These are phyloP conservation scores for Coelopa pilipes DNA, from an alignment of 2,888 invertebrate species.

Conservation along the genomic window DNA sequence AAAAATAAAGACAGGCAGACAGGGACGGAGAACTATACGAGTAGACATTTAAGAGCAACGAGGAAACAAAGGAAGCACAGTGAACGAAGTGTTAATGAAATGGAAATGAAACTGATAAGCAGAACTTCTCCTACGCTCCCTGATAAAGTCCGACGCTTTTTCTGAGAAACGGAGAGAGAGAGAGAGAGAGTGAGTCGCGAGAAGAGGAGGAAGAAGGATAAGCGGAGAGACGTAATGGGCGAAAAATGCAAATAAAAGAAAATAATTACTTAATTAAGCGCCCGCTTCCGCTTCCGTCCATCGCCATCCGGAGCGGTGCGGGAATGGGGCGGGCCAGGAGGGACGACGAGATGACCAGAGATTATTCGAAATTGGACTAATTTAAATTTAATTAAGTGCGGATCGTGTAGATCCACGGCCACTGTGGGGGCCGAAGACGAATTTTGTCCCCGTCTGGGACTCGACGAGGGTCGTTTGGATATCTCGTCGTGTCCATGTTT, in stretches of 20 bases:
- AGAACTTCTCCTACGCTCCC: neutral
- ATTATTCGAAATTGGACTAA: constrained; percentile 44
- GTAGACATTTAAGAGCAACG: neutral
- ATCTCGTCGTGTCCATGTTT: no score
- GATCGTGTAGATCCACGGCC: neutral
- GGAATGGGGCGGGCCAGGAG: neutral
- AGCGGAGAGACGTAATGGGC: constrained; percentile 15
- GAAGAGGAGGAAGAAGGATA: constrained; percentile 9
- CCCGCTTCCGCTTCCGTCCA: neutral
- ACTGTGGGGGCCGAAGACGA: no score
- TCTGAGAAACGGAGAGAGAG: neutral
- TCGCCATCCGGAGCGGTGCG: no score
- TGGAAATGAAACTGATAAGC: constrained; percentile 27
- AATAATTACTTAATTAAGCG: constrained; percentile 60
- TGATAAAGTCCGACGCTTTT: no score
- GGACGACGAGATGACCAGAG: constrained; percentile 30
- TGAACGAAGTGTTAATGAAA: constrained; percentile 22
- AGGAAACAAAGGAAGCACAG: neutral
- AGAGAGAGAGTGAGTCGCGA: constrained; percentile 5
- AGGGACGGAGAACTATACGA: neutral
- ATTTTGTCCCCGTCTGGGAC: no score
- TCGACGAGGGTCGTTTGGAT: no score
- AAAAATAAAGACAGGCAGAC: neutral
- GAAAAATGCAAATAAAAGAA: constrained; percentile 39
- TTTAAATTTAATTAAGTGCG: constrained; percentile 58